Conservation (phyloP, 2,888 invertebrate species). For the Agriotes lineatus region DNA sequence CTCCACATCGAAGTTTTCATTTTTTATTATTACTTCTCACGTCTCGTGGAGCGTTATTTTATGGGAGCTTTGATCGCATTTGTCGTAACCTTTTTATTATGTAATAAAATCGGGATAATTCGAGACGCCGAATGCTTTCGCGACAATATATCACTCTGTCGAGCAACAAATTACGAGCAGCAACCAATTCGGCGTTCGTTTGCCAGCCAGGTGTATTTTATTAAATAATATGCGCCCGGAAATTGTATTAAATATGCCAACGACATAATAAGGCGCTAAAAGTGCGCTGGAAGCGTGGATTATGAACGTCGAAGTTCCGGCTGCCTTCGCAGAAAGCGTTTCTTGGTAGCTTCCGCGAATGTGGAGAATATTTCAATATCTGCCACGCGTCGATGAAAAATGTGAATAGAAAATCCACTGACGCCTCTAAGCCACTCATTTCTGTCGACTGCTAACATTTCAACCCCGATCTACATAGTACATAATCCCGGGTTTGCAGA, state of each 20-base stretch:
- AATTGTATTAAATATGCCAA: constrained; percentile 2
- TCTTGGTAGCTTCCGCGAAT: constrained; percentile 20
- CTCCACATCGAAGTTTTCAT: constrained; percentile 11
- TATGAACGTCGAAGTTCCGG: constrained; percentile 14
- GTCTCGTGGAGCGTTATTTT: constrained; percentile 12
- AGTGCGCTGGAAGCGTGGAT: constrained; percentile 1
- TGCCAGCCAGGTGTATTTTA: background rate
- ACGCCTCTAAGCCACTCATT: constrained; percentile 29
- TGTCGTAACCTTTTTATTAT: constrained; percentile 22
- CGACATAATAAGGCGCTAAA: constrained; percentile 1
- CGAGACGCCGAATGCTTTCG: background rate
- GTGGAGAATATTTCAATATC: constrained; percentile 31
- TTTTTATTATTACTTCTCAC: constrained; percentile 23
- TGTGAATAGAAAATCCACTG: constrained; percentile 33
- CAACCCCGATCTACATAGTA: too few species aligned
- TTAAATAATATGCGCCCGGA: constrained; percentile 11
- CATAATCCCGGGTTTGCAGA: too few species aligned
- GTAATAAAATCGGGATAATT: constrained; percentile 11
- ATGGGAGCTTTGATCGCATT: constrained; percentile 21
- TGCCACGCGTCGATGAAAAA: constrained; percentile 29
- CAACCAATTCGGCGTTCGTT: background rate
- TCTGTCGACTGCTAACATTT: constrained; percentile 23
- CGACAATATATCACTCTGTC: background rate
- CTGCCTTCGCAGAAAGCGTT: constrained; percentile 12
- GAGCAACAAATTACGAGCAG: background rate